A percentile compares a stretch with the other conserved stretches of the same genome.
These are phyloP conservation scores for Pelvicachromis taeniatus DNA, from an alignment of 2,113 vertebrate species.

Conservation along the genomic window DNA sequence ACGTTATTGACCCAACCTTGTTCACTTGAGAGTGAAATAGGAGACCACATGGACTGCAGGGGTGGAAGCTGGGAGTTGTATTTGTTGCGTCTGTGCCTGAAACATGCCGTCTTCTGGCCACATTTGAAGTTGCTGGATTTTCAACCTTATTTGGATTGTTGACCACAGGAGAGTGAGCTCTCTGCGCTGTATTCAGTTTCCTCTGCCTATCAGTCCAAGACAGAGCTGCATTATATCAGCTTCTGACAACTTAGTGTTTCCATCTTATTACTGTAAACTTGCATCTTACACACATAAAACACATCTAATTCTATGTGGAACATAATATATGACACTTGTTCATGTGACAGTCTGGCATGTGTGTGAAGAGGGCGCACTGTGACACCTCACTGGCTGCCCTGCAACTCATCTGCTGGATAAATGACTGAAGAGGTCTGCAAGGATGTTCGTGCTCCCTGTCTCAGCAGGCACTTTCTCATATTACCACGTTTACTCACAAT, in stretches of 20 bases:
- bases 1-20: slow-evolving; percentile 7
- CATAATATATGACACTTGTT: not conserved
- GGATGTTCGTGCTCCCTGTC: not conserved
- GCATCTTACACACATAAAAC: not conserved
- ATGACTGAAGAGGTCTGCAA: slow-evolving; percentile 44
- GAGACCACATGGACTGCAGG: slow-evolving; percentile 15
- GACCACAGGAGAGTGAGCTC: not conserved
- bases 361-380: not conserved
- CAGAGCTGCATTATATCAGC: not conserved
- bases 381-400: slow-evolving; percentile 17
- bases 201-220: not conserved
- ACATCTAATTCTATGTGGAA: not conserved
- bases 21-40: slow-evolving; percentile 39
- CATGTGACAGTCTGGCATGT: not conserved
- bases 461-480: slow-evolving; percentile 6
- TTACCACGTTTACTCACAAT: slow-evolving; percentile 29
- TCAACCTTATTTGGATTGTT: slow-evolving; percentile 30
- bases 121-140: not conserved
- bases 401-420: slow-evolving; percentile 8
- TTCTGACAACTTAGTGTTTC: not conserved
- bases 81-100: slow-evolving; percentile 6
- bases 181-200: not conserved
- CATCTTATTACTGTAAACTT: not conserved
- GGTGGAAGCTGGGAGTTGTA: not conserved
- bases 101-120: not conserved